Evolutionary conservation across 2,113 vertebrate species (phyloP).

Genomic region (Pao palembangensis): DNA sequence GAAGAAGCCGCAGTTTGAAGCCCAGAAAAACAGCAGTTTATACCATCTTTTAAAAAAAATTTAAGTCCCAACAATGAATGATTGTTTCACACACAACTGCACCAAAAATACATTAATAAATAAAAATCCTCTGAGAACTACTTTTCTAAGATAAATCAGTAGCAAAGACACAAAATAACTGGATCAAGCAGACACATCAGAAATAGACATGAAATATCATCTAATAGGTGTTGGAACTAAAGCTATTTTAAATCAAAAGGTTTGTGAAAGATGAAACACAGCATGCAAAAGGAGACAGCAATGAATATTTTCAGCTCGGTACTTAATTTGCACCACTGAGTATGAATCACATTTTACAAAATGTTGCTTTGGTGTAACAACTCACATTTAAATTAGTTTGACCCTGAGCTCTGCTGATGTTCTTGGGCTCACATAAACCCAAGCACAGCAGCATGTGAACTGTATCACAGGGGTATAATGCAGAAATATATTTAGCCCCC

Average conservation of each 20-base stretch:
- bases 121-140: no score
- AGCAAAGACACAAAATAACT: not conserved
- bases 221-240: not conserved
- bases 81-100: no score
- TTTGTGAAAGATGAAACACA: not conserved
- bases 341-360: not conserved
- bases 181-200: not conserved
- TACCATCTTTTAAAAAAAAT: not conserved
- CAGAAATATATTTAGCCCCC: not conserved
- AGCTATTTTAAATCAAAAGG: not conserved
- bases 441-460: not conserved
- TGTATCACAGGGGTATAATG: no score
- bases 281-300: no score
- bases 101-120: not conserved
- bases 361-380: slow-evolving; percentile 6
- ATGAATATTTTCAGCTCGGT: no score
- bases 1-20: slow-evolving; percentile 63
- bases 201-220: no score
- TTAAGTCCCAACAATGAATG: no score
- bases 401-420: not conserved
- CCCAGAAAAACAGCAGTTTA: slow-evolving; percentile 34
- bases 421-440: slow-evolving; percentile 6
- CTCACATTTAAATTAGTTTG: not conserved
- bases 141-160: no score
- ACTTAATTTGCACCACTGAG: not conserved